Evolutionary conservation across 2,888 invertebrate genomes (phyloP), one percentile per base, ranked within the genome.

Genomic region (Drosophila greeni): DNA sequence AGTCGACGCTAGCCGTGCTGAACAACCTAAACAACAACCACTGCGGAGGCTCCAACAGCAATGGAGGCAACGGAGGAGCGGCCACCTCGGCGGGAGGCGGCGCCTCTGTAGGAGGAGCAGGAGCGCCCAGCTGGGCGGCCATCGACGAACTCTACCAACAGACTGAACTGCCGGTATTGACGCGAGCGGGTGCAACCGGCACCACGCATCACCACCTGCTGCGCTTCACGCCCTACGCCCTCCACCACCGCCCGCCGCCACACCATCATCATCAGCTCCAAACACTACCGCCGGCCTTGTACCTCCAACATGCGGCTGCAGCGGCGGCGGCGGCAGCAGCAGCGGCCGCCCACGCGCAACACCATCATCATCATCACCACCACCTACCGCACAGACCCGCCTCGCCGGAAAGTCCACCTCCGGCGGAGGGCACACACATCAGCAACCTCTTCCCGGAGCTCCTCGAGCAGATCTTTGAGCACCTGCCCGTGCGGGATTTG

Each of bases 361-460:
- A 85, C 47, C 85, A 85, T 70, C 86, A 86, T 43, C 87, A 85
- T 47, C 89, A 88, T 79, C 89, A 87, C 56, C 89, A 89, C 68
- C 87, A 85, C 56, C 86, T 85, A 68, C 86, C 85, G 70, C 85
- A 86, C 54, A 76, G 86, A 57, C 86, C 88, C 45, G 85, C 86
- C 29, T 81, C 87, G 54, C 87, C 88, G 33, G 87, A 85, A 36
- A 87, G 90, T 90, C 86, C 91, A 48, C 90, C 88, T 79, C 90
- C 87, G 88, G 90, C 89, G 83, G 91, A 86, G 76, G 91, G 91
- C 66, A 93, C 94, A 56, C 95, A 97, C 90, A 94, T 97, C 81
- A 94, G 95, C 48, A 92, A 95, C 86, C 90, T 97, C 52, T 97
- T 97, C 89, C 97, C 98, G 20, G 97, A 98, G 90, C 93, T 98